Percentiles rank a stretch among this genome's conserved stretches.
Evolutionary conservation across 2,797 vertebrate genomes (phyloP).

Genomic region (Acanthis flammea): DNA sequence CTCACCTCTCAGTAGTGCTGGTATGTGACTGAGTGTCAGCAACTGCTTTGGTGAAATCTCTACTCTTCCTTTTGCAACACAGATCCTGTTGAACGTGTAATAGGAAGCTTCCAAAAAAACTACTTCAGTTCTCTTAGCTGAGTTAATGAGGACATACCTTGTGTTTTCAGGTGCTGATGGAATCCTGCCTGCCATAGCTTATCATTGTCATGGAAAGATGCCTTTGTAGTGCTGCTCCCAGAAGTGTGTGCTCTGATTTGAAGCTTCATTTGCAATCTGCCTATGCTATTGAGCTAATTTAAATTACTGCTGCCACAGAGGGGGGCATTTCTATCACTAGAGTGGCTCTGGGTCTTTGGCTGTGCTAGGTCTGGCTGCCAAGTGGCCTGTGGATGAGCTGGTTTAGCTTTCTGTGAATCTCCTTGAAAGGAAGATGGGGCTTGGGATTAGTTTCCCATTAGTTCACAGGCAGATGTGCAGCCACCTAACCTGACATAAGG

Average conservation of each 20-base stretch:
- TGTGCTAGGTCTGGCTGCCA: background rate
- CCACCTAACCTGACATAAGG: background rate
- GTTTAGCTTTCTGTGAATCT: background rate
- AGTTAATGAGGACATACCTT: background rate
- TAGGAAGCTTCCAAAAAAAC: background rate
- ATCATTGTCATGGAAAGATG: background rate
- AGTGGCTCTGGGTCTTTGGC: background rate
- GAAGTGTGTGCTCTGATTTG: background rate
- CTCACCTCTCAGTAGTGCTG: background rate
- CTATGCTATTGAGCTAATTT: background rate
- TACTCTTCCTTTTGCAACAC: background rate
- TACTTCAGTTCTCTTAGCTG: background rate
- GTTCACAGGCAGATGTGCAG: background rate
- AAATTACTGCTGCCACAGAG: background rate
- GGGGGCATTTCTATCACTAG: background rate
- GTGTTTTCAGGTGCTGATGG: background rate
- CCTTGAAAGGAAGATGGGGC: background rate
- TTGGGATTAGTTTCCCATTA: background rate
- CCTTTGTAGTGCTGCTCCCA: background rate
- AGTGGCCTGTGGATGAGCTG: background rate
- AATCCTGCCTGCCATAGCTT: background rate
- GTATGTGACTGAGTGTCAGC: background rate
- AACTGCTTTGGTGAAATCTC: background rate
- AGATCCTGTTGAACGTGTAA: background rate
- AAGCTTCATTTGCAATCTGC: background rate